A percentile compares a stretch with the other conserved stretches of the same genome.
These are phyloP conservation scores for Malurus splendens DNA, from an alignment of 2,797 vertebrate species.

Conservation along the genomic window DNA sequence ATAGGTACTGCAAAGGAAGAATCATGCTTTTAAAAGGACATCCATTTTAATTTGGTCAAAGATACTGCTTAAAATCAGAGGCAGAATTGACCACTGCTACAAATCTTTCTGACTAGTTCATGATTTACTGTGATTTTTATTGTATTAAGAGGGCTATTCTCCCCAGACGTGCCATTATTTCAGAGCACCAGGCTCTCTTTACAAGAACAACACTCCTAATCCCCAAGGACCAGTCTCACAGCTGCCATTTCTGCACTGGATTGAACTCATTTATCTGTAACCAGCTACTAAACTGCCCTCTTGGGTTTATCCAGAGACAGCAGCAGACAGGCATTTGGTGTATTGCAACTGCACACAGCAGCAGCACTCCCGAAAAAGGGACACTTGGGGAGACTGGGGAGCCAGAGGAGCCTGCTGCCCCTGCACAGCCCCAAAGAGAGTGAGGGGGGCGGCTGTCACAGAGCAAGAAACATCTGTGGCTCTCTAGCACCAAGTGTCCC, in stretches of 20 bases:
- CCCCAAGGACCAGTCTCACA: not conserved
- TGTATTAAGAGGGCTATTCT: not conserved
- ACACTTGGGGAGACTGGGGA: not conserved
- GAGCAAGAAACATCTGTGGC: not conserved
- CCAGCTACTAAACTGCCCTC: not conserved
- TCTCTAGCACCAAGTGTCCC: accelerated
- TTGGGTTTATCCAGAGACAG: not conserved
- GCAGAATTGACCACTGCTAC: not conserved
- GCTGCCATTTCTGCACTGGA: not conserved
- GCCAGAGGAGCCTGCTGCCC: not conserved
- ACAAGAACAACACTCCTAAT: not conserved
- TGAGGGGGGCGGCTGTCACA: not conserved
- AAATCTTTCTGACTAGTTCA: not conserved
- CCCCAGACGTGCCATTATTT: not conserved
- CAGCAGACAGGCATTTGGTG: not conserved
- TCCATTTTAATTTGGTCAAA: conserved; percentile 5
- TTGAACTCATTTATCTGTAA: not conserved
- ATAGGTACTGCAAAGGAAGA: not conserved
- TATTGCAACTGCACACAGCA: accelerated
- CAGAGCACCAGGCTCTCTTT: not conserved
- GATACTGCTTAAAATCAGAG: not conserved
- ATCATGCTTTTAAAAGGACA: not conserved
- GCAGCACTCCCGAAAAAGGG: not conserved
- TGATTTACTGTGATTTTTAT: conserved; percentile 12
- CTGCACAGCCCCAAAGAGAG: not conserved